Evolutionary conservation across 2,888 invertebrate genomes (phyloP).

Genomic region (Corbicula japonica): DNA sequence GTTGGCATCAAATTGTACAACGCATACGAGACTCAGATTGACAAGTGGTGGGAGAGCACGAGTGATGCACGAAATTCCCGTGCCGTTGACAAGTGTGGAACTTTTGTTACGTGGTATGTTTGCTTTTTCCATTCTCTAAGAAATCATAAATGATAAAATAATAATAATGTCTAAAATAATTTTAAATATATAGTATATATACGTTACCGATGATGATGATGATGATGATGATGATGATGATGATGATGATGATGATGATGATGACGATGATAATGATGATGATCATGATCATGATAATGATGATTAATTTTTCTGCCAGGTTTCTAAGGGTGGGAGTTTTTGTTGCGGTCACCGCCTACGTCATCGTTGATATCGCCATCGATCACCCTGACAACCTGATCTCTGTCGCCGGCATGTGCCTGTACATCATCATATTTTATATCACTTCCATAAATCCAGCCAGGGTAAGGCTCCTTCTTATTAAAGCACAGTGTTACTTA

Average conservation of each 20-base stretch:
- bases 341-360: slow-evolving; percentile 53
- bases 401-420: slow-evolving; percentile 78
- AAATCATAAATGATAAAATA: no score
- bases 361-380: slow-evolving; percentile 73
- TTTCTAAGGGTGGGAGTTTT: slow-evolving; percentile 57
- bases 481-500: no score
- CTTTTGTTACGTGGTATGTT: slow-evolving; percentile 49
- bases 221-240: slow-evolving; percentile 4
- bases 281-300: neutral
- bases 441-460: slow-evolving; percentile 80
- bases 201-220: neutral
- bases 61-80: slow-evolving; percentile 36
- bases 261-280: neutral
- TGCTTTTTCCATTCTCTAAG: no score
- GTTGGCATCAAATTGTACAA: slow-evolving; percentile 33
- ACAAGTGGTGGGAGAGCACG: slow-evolving; percentile 41
- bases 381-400: slow-evolving; percentile 76
- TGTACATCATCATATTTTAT: slow-evolving; percentile 80
- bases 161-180: neutral
- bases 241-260: slow-evolving; percentile 4
- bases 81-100: neutral
- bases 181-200: neutral
- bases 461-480: slow-evolving; percentile 77
- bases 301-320: slow-evolving; percentile 39
- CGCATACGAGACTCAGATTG: slow-evolving; percentile 34